Evolutionary conservation across 2,113 vertebrate genomes (phyloP).

Genomic region (Jaculus jaculus): DNA sequence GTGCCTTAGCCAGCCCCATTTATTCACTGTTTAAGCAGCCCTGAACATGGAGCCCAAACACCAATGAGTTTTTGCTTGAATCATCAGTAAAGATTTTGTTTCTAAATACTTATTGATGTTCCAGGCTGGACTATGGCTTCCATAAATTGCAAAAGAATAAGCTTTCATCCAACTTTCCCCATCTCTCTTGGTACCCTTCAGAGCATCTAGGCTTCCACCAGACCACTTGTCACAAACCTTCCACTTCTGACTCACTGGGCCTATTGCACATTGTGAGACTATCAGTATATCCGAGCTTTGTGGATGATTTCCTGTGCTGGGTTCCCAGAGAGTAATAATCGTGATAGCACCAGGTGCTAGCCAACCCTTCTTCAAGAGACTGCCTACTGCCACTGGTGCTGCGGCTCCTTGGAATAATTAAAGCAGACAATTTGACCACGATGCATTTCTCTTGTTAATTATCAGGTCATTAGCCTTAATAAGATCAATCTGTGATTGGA

Average conservation of each 20-base stretch:
- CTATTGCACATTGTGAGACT: not conserved
- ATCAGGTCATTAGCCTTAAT: slow-evolving; percentile 72
- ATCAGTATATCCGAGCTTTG: not conserved
- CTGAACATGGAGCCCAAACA: not conserved
- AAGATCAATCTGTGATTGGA: slow-evolving; percentile 75
- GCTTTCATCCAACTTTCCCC: not conserved
- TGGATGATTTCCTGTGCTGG: not conserved
- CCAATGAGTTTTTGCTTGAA: not conserved
- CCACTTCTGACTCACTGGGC: not conserved
- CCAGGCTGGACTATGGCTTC: not conserved
- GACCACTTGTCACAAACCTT: not conserved
- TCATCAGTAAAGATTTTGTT: slow-evolving; percentile 18
- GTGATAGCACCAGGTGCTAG: no score
- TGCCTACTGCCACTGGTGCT: not conserved
- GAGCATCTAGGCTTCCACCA: not conserved
- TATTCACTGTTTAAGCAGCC: no score
- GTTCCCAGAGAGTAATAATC: slow-evolving; percentile 20
- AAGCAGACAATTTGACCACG: slow-evolving; percentile 60
- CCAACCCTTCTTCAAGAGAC: not conserved
- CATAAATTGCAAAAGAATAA: not conserved
- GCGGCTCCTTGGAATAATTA: slow-evolving; percentile 66
- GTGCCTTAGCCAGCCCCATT: no score
- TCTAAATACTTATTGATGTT: not conserved
- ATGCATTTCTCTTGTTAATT: slow-evolving; percentile 74
- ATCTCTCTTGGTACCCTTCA: not conserved